phyloP scores from a whole-genome alignment of 2,888 invertebrate species.

The Lamproptera curius region DNA sequence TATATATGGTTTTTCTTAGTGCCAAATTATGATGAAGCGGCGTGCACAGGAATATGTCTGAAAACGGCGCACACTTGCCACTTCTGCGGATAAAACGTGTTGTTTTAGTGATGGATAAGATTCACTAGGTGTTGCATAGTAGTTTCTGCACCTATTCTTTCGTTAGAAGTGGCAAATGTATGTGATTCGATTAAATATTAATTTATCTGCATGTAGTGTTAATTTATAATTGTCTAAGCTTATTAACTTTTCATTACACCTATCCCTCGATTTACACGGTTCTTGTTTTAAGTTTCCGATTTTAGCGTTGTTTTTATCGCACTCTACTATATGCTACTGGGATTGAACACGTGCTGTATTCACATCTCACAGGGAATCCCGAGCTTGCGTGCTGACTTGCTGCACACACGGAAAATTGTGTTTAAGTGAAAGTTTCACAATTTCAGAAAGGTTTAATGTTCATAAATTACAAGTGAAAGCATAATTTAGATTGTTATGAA shows the following conservation, averaged over 20 bases:
- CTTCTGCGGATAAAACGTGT: conserved; percentile 3
- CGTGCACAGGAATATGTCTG: conserved; percentile 15
- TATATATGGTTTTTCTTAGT: too few species aligned
- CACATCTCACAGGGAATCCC: too few species aligned
- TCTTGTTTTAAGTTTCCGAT: not conserved
- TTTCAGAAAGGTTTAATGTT: conserved; percentile 13
- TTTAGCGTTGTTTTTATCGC: not conserved
- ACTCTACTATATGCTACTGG: too few species aligned
- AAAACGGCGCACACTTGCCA: conserved; percentile 15
- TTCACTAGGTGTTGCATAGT: conserved; percentile 14
- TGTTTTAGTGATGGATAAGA: conserved; percentile 14
- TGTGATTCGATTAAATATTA: conserved; percentile 12
- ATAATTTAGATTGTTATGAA: conserved; percentile 6
- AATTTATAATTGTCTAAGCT: not conserved
- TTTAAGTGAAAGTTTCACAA: conserved; percentile 18
- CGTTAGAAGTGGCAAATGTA: conserved; percentile 13
- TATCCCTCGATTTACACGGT: not conserved
- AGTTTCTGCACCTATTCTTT: conserved; percentile 13
- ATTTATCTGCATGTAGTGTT: conserved; percentile 3
- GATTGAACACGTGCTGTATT: too few species aligned
- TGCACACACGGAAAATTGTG: conserved; percentile 3
- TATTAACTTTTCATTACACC: not conserved
- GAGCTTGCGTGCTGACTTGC: not conserved
- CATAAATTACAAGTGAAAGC: conserved; percentile 6
- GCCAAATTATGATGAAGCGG: too few species aligned